These are phyloP conservation scores for Drosophila athabasca DNA, from an alignment of 1,140 invertebrate genomes.

Conservation along the genomic window DNA sequence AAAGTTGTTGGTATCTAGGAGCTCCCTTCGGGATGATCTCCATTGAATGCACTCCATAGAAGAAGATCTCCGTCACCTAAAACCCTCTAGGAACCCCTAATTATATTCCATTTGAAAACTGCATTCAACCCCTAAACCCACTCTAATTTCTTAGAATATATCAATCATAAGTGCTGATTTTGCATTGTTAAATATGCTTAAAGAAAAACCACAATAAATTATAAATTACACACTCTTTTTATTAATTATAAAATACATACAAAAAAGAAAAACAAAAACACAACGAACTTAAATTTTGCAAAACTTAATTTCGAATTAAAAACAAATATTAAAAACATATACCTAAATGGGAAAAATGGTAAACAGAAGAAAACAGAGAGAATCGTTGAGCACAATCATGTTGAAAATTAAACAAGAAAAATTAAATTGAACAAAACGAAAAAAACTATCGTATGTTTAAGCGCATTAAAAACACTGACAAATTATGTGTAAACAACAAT, in stretches of 20 bases:
- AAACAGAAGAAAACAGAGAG: conserved; percentile 8
- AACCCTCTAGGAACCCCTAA: too few species aligned
- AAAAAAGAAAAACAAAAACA: conserved; percentile 11
- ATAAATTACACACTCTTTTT: too few species aligned
- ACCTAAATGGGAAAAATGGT: too few species aligned
- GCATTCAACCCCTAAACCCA: too few species aligned
- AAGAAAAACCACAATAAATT: conserved; percentile 17
- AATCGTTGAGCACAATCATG: conserved; percentile 80
- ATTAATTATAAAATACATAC: conserved; percentile 28
- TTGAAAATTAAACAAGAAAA: conserved; percentile 45
- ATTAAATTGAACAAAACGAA: conserved; percentile 32
- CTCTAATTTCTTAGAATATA: conserved; percentile 33
- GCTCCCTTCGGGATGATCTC: too few species aligned
- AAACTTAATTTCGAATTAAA: background rate
- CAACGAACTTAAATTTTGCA: background rate
- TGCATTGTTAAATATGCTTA: conserved; percentile 25
- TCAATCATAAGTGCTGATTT: conserved; percentile 47
- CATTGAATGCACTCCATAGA: too few species aligned
- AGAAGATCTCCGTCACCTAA: too few species aligned
- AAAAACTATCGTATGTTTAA: conserved; percentile 38
- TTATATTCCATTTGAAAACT: too few species aligned
- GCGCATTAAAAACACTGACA: conserved; percentile 50
- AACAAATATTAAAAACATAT: background rate
- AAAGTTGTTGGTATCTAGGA: too few species aligned
- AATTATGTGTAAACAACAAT: conserved; percentile 33